These are phyloP conservation scores for Itoplectis maculator DNA, from an alignment of 2,888 invertebrate genomes.

Conservation along the genomic window DNA sequence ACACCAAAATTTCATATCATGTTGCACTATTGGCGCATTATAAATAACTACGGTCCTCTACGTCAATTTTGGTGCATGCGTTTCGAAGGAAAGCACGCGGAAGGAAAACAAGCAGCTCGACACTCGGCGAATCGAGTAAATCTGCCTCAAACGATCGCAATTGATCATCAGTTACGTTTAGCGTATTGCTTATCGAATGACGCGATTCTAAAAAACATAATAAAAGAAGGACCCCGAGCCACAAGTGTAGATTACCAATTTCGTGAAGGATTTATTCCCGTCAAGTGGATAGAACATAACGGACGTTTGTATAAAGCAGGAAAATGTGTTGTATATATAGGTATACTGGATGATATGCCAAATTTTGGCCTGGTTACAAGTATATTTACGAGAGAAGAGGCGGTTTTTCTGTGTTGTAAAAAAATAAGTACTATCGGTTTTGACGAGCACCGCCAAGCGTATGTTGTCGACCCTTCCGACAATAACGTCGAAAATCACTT, in stretches of 20 bases:
- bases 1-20: slow-evolving; percentile 56
- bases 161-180: slow-evolving; percentile 44
- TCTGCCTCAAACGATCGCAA: slow-evolving; percentile 47
- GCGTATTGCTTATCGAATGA: slow-evolving; percentile 37
- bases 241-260: slow-evolving; percentile 14
- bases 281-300: slow-evolving; percentile 41
- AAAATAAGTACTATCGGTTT: not conserved
- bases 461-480: not conserved
- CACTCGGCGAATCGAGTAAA: slow-evolving; percentile 39
- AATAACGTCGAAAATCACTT: slow-evolving; percentile 4
- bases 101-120: slow-evolving; percentile 34
- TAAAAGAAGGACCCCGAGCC: slow-evolving; percentile 23
- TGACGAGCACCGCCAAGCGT: slow-evolving; percentile 16
- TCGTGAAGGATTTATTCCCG: not conserved
- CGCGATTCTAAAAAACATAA: not conserved
- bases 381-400: not conserved
- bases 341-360: slow-evolving; percentile 31
- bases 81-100: slow-evolving; percentile 53
- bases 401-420: not conserved
- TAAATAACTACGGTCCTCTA: slow-evolving; percentile 11
- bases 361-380: slow-evolving; percentile 16
- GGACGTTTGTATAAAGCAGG: slow-evolving; percentile 40
- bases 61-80: slow-evolving; percentile 57
- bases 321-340: slow-evolving; percentile 16
- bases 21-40: slow-evolving; percentile 34